phyloP scores from a whole-genome alignment of 2,888 invertebrate genomes.

The Nemotelus nigrinus region DNA sequence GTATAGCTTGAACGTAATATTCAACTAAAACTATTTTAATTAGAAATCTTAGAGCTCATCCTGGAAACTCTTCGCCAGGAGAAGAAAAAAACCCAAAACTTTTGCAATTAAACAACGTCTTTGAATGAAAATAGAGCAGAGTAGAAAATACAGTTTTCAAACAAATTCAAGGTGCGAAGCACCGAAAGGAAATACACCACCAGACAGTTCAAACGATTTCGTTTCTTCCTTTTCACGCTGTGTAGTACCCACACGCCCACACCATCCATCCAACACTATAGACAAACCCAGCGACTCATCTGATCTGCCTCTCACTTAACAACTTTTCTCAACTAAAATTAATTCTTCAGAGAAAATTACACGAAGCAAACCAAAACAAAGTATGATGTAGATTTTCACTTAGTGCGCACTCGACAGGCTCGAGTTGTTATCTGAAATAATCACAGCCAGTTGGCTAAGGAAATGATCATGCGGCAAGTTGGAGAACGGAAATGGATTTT shows the following conservation, averaged over 20 bases:
- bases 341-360: slow-evolving; percentile 15
- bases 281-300: too few relatives aligned
- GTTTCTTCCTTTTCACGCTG: too few relatives aligned
- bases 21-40: slow-evolving; percentile 39
- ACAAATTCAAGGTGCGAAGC: neutral
- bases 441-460: neutral
- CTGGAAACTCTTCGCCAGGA: neutral
- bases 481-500: neutral
- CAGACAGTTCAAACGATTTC: too few relatives aligned
- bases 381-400: neutral
- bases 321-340: slow-evolving; percentile 6
- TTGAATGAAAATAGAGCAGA: neutral
- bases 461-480: neutral
- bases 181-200: too few relatives aligned
- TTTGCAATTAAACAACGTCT: slow-evolving; percentile 39
- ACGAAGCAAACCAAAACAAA: slow-evolving; percentile 4
- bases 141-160: neutral
- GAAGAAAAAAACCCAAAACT: slow-evolving; percentile 23
- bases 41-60: slow-evolving; percentile 26
- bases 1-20: too few relatives aligned
- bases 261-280: too few relatives aligned
- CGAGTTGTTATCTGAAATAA: slow-evolving; percentile 15
- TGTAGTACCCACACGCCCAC: too few relatives aligned
- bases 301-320: neutral
- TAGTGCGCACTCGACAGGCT: neutral